Evolutionary conservation across 2,888 invertebrate genomes (phyloP).

Genomic region (Frankliniella fusca): DNA sequence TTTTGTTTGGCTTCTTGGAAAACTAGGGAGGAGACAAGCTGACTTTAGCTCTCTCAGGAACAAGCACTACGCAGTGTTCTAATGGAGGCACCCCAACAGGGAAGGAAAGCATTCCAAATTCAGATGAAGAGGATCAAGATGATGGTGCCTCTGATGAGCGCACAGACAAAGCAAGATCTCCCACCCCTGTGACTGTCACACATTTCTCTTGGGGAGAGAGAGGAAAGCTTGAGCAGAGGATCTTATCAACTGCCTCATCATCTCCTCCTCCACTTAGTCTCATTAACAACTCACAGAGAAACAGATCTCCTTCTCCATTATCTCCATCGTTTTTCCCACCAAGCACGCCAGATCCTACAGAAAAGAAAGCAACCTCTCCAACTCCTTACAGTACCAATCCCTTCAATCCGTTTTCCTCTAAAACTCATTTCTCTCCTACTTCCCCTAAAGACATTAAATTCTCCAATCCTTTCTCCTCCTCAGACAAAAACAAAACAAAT

Average conservation of each 20-base stretch:
- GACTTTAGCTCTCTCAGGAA: conserved; percentile 42
- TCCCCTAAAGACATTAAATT: background rate
- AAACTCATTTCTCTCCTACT: background rate
- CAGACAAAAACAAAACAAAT: conserved; percentile 28
- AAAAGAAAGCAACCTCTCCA: conserved; percentile 32
- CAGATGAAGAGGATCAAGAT: conserved; percentile 39
- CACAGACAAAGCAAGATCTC: conserved; percentile 45
- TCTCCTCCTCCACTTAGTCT: conserved; percentile 29
- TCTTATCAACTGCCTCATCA: conserved; percentile 40
- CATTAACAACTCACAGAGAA: conserved; percentile 42
- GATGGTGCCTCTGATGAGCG: conserved; percentile 32
- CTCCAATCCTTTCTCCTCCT: background rate
- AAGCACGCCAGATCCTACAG: conserved; percentile 35
- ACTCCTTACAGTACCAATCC: conserved; percentile 35
- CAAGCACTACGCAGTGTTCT: conserved; percentile 35
- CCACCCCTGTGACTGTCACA: conserved; percentile 59
- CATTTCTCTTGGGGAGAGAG: conserved; percentile 54
- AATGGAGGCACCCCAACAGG: conserved; percentile 32
- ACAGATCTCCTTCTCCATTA: conserved; percentile 43
- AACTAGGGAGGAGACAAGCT: conserved; percentile 47
- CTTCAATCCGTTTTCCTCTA: conserved; percentile 26
- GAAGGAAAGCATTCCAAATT: conserved; percentile 36
- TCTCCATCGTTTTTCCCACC: conserved; percentile 40
- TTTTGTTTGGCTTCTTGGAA: conserved; percentile 16
- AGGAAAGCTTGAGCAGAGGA: conserved; percentile 51